These are phyloP conservation scores for Chrysolophus pictus DNA, from an alignment of 2,797 vertebrate species.

Conservation along the genomic window DNA sequence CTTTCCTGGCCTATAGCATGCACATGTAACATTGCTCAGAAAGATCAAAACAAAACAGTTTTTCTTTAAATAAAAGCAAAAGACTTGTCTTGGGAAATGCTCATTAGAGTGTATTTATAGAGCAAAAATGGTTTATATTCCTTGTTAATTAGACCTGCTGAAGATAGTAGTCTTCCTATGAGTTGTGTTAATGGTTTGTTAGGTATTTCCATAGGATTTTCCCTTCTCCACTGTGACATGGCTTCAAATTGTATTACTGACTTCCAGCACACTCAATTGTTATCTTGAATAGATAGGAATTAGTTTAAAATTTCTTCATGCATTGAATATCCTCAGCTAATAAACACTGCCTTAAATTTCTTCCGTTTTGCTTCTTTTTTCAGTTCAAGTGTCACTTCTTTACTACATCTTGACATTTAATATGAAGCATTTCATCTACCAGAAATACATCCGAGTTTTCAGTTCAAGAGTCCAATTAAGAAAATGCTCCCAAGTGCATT, in stretches of 20 bases:
- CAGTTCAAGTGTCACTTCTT: slow-evolving; percentile 66
- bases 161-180: neutral
- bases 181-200: neutral
- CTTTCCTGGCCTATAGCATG: neutral
- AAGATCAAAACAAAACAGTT: neutral
- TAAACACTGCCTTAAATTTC: slow-evolving; percentile 29
- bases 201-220: neutral
- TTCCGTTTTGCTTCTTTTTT: slow-evolving; percentile 14
- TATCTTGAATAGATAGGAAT: neutral
- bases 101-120: neutral
- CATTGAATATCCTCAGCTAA: slow-evolving; percentile 7
- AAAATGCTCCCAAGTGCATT: slow-evolving; percentile 43
- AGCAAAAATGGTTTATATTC: neutral
- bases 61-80: neutral
- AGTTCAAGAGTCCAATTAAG: slow-evolving; percentile 61
- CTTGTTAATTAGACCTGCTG: neutral
- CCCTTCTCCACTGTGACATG: neutral
- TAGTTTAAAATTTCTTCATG: slow-evolving; percentile 10
- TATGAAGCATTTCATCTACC: slow-evolving; percentile 59
- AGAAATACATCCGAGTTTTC: slow-evolving; percentile 48
- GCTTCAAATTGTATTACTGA: neutral
- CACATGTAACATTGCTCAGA: neutral
- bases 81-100: rapidly evolving
- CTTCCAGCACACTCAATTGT: neutral
- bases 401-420: slow-evolving; percentile 59